phyloP scores from a whole-genome alignment of 2,113 vertebrate species.

The Cheirogaleus medius region DNA sequence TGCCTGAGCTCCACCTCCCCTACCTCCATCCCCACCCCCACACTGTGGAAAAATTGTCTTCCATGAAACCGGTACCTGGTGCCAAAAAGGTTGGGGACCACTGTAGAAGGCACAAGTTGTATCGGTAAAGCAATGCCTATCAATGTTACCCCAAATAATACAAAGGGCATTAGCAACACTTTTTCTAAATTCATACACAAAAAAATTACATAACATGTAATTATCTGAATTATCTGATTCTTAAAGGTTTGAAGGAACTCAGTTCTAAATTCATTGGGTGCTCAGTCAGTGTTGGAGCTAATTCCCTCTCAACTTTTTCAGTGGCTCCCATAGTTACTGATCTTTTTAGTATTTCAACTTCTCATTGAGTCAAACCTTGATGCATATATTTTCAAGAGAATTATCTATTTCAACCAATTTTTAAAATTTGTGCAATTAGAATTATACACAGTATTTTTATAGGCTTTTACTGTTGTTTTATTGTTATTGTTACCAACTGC shows the following conservation, averaged over 20 bases:
- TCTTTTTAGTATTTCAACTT: background rate
- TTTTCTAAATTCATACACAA: background rate
- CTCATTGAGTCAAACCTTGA: background rate
- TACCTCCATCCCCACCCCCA: no score
- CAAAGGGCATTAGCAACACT: background rate
- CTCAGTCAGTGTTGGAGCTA: background rate
- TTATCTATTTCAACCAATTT: background rate
- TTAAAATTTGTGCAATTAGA: background rate
- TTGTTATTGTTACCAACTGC: background rate
- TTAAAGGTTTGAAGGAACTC: background rate
- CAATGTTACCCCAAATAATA: background rate
- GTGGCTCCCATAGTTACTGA: background rate
- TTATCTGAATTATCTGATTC: conserved; percentile 18
- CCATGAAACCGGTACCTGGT: no score
- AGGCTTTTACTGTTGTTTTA: background rate
- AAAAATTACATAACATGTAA: background rate
- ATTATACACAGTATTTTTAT: background rate
- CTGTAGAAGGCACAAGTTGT: background rate
- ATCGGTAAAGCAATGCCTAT: background rate
- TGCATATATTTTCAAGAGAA: background rate
- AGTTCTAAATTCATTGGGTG: background rate
- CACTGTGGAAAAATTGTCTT: no score
- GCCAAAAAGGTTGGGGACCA: no score
- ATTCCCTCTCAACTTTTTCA: background rate
- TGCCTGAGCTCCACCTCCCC: no score